A percentile compares a stretch with the other conserved stretches of the same genome.
Conservation (phyloP, 1,140 invertebrate species). For the Drosophila albomicans region DNA sequence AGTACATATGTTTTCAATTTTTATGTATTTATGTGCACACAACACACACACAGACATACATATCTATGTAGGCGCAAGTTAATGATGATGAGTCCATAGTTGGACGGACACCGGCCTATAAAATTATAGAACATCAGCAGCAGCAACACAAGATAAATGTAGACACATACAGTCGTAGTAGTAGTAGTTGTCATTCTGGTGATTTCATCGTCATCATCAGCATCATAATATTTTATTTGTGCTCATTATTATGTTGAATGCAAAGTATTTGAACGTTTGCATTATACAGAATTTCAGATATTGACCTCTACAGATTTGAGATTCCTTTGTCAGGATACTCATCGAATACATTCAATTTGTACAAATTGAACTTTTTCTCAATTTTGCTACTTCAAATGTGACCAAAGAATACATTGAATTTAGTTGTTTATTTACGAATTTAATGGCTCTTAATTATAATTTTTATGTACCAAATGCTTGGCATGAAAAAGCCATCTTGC, state of each 20-base stretch:
- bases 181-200: slow-evolving; percentile 4
- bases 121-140: slow-evolving; percentile 32
- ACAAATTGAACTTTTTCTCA: no score
- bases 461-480: no score
- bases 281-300: slow-evolving; percentile 13
- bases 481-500: no score
- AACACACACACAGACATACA: background rate
- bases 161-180: no score
- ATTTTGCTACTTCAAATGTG: no score
- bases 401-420: no score
- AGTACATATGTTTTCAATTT: background rate
- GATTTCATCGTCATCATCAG: slow-evolving; percentile 34
- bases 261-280: slow-evolving; percentile 2
- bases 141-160: slow-evolving; percentile 26
- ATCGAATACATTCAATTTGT: no score
- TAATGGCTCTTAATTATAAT: no score
- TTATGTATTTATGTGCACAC: slow-evolving; percentile 1
- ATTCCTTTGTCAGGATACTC: no score
- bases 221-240: slow-evolving; percentile 26
- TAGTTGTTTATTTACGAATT: no score
- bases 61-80: slow-evolving; percentile 30
- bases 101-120: slow-evolving; percentile 36
- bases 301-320: no score
- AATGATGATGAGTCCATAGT: slow-evolving; percentile 39
- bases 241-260: slow-evolving; percentile 12